Base-by-base conservation (phyloP, 1,140 invertebrate species). In the Eubasilissa regina region DNA sequence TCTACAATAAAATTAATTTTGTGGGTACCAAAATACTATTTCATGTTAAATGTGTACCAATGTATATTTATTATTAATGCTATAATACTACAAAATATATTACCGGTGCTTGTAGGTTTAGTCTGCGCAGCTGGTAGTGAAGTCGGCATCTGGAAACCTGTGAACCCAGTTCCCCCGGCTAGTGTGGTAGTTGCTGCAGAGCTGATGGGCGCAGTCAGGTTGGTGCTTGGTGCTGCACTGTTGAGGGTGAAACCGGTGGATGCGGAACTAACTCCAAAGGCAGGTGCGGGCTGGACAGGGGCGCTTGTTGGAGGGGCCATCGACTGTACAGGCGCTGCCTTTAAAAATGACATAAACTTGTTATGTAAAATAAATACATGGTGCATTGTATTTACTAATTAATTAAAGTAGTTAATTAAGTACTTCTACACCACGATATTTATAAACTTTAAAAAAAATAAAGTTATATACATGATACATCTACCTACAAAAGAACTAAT, bases 141-240 rank as follows among this genome's bases (percentile, higher is more conserved):
- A 17, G 51, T 58, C 6, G 19, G 72, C 70, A 60, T 51, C 47
- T 17, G 51, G 47, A 45, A 48, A 10, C 68, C 74, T 15, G 44
- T 55, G 51, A 70, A 80, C 58, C 56, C 74, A 75, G 60, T 75
- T 62, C n/a, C 56, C 15, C 10, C 70, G 8, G 83, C 56, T 9
- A 81, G 80, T 0, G 84, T 75, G 45, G 79, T 78, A 0, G 83
- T 75, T 11, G 80, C 80, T 3, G 6, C 25, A 6, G 25, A 35
- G 25, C 25, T 35, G 25, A 6, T 35, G 25, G 75, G 60, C 3
- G 72, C 55, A 56, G 72, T 13, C 6, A 25, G 19, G 35, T 13
- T 25, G n/a, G 9, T 72, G 15, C 51, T 51, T 43, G 68, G 15
- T 3, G 45, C 51, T 1, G 68, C n/a, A 17, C n/a, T 7, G 9